Conservation (phyloP, 2,888 invertebrate genomes). For the Isoperla grammatica region DNA sequence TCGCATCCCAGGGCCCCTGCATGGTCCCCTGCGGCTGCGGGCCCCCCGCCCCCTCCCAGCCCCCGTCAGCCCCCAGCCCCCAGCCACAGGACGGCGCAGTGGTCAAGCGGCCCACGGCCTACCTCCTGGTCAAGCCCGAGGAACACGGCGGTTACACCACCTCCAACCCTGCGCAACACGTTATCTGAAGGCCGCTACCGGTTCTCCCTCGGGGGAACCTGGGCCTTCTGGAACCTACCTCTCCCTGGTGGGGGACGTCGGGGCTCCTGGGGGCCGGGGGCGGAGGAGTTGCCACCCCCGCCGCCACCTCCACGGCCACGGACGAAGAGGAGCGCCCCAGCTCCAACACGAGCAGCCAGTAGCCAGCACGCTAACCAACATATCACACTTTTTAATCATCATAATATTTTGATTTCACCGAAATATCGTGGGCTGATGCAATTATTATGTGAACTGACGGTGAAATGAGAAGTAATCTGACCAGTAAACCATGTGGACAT, state of each 20-base stretch:
- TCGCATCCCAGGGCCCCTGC: constrained; percentile 45
- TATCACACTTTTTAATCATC: neutral
- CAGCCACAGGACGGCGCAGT: constrained; percentile 22
- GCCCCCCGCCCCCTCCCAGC: constrained; percentile 29
- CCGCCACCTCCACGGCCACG: constrained; percentile 41
- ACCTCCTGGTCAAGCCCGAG: constrained; percentile 58
- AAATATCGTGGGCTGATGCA: too few species aligned
- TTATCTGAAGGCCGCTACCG: constrained; percentile 82
- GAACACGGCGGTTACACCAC: constrained; percentile 38
- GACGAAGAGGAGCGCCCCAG: constrained; percentile 29
- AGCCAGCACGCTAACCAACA: neutral
- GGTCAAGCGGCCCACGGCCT: constrained; percentile 53
- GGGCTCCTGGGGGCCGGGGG: constrained; percentile 21
- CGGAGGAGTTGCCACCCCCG: constrained; percentile 37
- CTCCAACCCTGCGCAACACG: constrained; percentile 46
- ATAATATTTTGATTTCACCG: too few species aligned
- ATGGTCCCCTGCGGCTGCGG: constrained; percentile 33
- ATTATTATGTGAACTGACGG: too few species aligned
- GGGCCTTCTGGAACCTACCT: constrained; percentile 22
- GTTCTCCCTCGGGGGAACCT: constrained; percentile 65
- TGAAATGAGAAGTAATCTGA: too few species aligned
- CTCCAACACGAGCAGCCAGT: constrained; percentile 12
- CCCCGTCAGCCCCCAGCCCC: constrained; percentile 20
- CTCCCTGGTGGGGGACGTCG: constrained; percentile 43
- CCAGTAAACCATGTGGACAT: too few species aligned